Percentiles rank a stretch among this genome's conserved stretches.
Evolutionary conservation across 2,797 vertebrate species (phyloP).

Genomic region (Cacajao melanocephalus): DNA sequence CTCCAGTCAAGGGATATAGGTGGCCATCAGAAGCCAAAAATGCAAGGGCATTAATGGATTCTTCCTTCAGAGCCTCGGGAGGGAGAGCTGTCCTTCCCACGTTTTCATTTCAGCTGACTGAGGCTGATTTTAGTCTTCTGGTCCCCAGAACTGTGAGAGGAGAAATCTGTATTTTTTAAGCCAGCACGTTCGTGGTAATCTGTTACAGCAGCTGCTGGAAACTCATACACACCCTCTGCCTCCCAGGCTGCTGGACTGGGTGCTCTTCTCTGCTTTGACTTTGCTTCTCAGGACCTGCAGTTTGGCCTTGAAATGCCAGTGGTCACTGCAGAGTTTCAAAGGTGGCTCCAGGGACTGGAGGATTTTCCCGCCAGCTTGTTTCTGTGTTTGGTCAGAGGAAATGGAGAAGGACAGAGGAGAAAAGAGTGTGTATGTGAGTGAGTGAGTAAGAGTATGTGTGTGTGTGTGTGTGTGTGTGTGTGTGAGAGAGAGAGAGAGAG

Average conservation of each 20-base stretch:
- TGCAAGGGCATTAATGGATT: not conserved
- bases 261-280: not conserved
- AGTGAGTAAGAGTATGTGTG: not conserved
- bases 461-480: not conserved
- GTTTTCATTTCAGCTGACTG: not conserved
- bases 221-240: no score
- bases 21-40: not conserved
- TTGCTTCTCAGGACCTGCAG: not conserved
- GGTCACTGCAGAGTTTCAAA: not conserved
- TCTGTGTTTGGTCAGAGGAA: conserved; percentile 17
- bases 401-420: not conserved
- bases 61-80: not conserved
- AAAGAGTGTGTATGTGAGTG: no score
- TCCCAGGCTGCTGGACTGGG: fast-evolving
- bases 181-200: not conserved
- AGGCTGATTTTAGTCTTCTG: not conserved
- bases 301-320: not conserved
- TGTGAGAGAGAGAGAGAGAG: not conserved
- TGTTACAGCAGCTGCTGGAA: not conserved
- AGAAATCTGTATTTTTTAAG: not conserved
- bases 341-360: not conserved
- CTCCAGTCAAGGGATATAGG: not conserved
- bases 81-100: not conserved
- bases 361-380: not conserved
- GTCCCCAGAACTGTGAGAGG: not conserved